Percentiles rank a stretch among this genome's conserved stretches.
Evolutionary conservation across 1,140 invertebrate genomes (phyloP).

Genomic region (Tigriopus japonicus): DNA sequence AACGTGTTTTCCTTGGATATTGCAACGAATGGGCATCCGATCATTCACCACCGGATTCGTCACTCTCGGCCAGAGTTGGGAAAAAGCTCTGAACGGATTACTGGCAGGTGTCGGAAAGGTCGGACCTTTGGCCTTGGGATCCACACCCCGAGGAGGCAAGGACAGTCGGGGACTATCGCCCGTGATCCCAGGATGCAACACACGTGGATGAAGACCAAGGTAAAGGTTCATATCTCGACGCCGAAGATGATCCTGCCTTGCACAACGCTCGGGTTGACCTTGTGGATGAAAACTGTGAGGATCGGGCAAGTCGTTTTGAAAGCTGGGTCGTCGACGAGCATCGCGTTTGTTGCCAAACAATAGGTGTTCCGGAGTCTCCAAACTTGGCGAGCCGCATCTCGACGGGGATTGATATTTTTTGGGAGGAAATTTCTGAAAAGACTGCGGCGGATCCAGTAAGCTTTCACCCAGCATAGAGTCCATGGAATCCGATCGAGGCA

Average conservation of each 20-base stretch:
- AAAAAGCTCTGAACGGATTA: no score
- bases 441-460: constrained; percentile 27
- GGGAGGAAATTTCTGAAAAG: constrained; percentile 22
- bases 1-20: no score
- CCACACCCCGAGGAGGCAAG: background rate
- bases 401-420: constrained; percentile 25
- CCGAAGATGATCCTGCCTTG: constrained; percentile 16
- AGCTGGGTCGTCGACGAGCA: background rate
- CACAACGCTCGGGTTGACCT: background rate
- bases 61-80: no score
- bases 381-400: constrained; percentile 23
- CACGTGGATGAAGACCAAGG: background rate
- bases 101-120: no score
- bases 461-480: constrained; percentile 26
- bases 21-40: no score
- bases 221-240: constrained; percentile 13
- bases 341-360: constrained; percentile 18
- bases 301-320: background rate
- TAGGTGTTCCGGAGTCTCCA: constrained; percentile 26
- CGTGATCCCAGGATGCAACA: background rate
- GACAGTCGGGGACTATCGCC: background rate
- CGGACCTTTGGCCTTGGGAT: no score
- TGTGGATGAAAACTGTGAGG: background rate
- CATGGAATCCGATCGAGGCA: constrained; percentile 17
- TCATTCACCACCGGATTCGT: no score